Percentiles rank a stretch among this genome's conserved stretches.
These are phyloP conservation scores for Diadromus collaris DNA, from an alignment of 2,888 invertebrate genomes.

Conservation along the genomic window DNA sequence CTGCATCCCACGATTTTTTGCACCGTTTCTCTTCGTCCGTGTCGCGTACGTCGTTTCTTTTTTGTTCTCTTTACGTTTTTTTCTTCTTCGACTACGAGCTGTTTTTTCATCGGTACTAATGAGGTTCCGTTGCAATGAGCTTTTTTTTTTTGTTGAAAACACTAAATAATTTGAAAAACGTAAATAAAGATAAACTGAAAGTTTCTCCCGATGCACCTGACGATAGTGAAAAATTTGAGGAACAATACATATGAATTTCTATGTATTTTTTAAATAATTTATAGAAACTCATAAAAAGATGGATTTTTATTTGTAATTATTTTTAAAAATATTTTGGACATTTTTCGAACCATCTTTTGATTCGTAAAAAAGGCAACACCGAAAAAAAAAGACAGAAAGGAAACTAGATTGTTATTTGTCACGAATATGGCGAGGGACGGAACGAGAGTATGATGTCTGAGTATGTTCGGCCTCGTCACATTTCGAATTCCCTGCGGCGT, in stretches of 20 bases:
- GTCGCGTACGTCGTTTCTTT: background rate
- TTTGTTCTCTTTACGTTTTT: background rate
- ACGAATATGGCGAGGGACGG: slow-evolving; percentile 17
- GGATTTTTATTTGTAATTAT: no score
- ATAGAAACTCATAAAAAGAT: no score
- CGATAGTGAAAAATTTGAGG: no score
- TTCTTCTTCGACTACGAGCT: background rate
- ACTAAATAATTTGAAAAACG: no score
- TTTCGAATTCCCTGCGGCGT: slow-evolving; percentile 48
- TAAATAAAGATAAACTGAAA: background rate
- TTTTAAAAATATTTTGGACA: background rate
- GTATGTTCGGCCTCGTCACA: slow-evolving; percentile 42
- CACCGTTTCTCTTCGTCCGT: background rate
- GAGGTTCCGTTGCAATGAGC: background rate
- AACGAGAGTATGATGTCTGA: slow-evolving; percentile 23
- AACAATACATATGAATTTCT: no score
- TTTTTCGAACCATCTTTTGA: background rate
- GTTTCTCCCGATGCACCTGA: background rate
- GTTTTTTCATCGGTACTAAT: background rate
- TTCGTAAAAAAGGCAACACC: background rate
- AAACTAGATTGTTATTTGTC: slow-evolving; percentile 3
- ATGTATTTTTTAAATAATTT: no score
- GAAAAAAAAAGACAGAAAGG: background rate
- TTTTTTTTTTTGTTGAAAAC: no score
- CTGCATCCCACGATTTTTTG: background rate